These are phyloP conservation scores for Platorchestia sp. DNA, from an alignment of 1,140 invertebrate species.

Conservation along the genomic window DNA sequence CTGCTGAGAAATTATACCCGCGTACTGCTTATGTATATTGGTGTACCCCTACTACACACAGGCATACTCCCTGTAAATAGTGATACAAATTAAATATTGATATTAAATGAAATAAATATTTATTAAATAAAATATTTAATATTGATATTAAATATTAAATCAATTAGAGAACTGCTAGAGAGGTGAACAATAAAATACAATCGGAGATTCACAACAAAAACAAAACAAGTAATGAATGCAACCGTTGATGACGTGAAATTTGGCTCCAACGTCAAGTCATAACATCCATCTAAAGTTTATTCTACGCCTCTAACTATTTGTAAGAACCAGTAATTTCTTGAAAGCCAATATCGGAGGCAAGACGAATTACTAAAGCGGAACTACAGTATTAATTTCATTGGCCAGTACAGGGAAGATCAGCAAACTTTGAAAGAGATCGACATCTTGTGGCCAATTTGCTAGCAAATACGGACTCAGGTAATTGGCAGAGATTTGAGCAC, in stretches of 20 bases:
- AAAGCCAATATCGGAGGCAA: not conserved
- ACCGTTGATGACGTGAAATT: not conserved
- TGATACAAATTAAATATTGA: too few species aligned
- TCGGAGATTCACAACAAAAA: not conserved
- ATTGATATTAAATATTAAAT: too few species aligned
- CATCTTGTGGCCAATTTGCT: not conserved
- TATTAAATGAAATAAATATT: too few species aligned
- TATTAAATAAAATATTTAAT: too few species aligned
- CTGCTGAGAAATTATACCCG: too few species aligned
- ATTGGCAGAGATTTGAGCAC: not conserved
- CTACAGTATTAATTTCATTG: not conserved
- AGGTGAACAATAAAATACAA: not conserved
- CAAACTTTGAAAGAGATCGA: not conserved
- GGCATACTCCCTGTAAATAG: too few species aligned
- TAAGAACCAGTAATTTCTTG: not conserved
- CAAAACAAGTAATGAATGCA: not conserved
- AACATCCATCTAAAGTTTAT: not conserved
- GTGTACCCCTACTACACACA: too few species aligned
- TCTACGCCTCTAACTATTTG: not conserved
- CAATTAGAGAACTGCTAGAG: too few species aligned
- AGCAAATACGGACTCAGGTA: not conserved
- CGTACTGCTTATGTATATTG: too few species aligned
- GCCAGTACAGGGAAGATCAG: not conserved
- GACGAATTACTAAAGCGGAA: not conserved
- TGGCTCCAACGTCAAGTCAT: not conserved